Percentiles rank a stretch among this genome's conserved stretches.
Conservation (phyloP, 2,888 invertebrate genomes). For the Ecdyonurus torrentis region DNA sequence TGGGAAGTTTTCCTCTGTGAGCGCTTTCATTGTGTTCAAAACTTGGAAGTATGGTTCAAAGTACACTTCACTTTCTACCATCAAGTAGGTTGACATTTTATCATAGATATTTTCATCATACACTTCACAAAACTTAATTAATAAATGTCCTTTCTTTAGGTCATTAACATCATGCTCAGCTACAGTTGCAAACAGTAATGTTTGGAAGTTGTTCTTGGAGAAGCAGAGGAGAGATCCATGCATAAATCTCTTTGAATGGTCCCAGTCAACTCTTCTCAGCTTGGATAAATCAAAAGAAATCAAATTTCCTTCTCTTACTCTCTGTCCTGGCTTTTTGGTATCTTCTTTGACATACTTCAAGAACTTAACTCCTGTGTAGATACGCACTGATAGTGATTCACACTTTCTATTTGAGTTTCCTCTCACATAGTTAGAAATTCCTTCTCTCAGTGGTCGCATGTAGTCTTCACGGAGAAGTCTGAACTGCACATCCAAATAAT, state of each 20-base stretch:
- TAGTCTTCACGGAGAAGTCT: constrained; percentile 65
- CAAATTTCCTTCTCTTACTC: constrained; percentile 12
- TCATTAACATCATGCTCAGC: constrained; percentile 35
- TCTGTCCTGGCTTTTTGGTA: constrained; percentile 22
- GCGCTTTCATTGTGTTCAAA: constrained; percentile 44
- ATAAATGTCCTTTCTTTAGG: constrained; percentile 36
- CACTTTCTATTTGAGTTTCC: constrained; percentile 25
- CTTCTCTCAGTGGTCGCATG: constrained; percentile 50
- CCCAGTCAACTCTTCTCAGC: constrained; percentile 26
- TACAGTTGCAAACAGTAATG: constrained; percentile 51
- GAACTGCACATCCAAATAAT: constrained; percentile 69
- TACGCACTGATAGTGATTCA: constrained; percentile 18
- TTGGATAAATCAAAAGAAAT: constrained; percentile 18
- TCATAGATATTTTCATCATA: constrained; percentile 19
- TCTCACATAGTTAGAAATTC: constrained; percentile 37
- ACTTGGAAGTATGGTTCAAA: constrained; percentile 70
- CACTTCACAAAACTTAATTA: constrained; percentile 25
- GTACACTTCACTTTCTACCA: constrained; percentile 63
- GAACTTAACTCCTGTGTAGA: constrained; percentile 32
- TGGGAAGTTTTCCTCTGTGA: constrained; percentile 39
- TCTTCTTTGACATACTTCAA: constrained; percentile 26
- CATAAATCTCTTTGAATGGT: constrained; percentile 41
- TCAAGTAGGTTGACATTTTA: constrained; percentile 26
- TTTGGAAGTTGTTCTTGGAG: constrained; percentile 47
- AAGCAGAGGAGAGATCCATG: constrained; percentile 57